Base-by-base conservation (phyloP, 2,113 vertebrate species). In the Ivindomyrus marchei region DNA sequence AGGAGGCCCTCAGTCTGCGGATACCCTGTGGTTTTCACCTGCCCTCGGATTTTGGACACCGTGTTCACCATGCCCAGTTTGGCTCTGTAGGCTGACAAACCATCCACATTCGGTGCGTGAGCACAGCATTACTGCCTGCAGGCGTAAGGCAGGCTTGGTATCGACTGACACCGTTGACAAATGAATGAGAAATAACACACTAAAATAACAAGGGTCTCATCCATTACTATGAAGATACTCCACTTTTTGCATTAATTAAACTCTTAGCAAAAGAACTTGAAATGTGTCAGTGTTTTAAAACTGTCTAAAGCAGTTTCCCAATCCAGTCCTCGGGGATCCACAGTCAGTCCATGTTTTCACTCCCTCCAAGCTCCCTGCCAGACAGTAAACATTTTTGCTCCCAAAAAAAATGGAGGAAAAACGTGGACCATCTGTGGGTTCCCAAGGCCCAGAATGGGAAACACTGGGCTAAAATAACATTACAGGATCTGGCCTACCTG, bases 1-100 rank as follows among this genome's bases (percentile, higher is more conserved):
- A 99, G 95, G 46, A 99, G 92, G 85, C 97, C 98, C 93, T 99
- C 98, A 0, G 97, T 97, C 95, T 99, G 98, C 0, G 97, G 97
- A 93, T 98, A 99, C 9, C 97, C 98, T 0, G 97, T 98, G 91
- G 96, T 95, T 95, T 97, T 98, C 93, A 98, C 97, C 93, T 99
- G 98, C 3, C 98, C 98, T 90, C 97, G 95, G 92, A 99, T 97
- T 96, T 98, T 99, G 62, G 97, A 99, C 95, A 99, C 91, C 0
- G 97, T 99, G 94, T 97, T 98, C 93, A 98, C 94, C 98, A 99
- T 98, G 86, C 98, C 98, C 84, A 99, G 96, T 91, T 96, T 98
- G 91, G 97, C 97, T 95, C 98, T 96, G 92, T 97, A 98, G 88
- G 97, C 98, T 99, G 91, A 80, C 90, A 92, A 84, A 50, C n/a